These are phyloP conservation scores for Aleiodes leptofemur DNA, from an alignment of 2,888 invertebrate genomes.

Conservation along the genomic window DNA sequence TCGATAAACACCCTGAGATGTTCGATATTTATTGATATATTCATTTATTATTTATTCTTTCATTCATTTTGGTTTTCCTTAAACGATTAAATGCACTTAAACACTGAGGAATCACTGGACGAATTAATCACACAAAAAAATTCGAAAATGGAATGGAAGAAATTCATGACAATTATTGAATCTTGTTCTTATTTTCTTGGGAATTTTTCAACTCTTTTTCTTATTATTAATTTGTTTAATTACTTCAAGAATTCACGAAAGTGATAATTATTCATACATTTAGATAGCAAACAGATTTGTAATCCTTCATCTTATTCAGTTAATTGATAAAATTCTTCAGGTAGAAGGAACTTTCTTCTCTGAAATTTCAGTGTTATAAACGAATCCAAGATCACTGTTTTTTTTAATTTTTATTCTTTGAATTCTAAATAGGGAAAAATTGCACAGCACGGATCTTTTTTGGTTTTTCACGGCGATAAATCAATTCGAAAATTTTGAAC, in stretches of 20 bases:
- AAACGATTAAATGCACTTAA: slow-evolving; percentile 29
- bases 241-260: slow-evolving; percentile 20
- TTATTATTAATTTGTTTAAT: slow-evolving; percentile 3
- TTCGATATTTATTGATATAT: slow-evolving; percentile 17
- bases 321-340: slow-evolving; percentile 11
- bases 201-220: neutral
- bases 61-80: slow-evolving; percentile 22
- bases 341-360: slow-evolving; percentile 9
- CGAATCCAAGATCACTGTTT: neutral
- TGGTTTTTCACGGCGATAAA: too few relatives aligned
- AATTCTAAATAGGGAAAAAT: too few relatives aligned
- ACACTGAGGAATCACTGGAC: slow-evolving; percentile 33
- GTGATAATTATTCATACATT: slow-evolving; percentile 29
- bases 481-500: too few relatives aligned
- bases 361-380: slow-evolving; percentile 7
- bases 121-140: slow-evolving; percentile 34
- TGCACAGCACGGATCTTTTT: too few relatives aligned
- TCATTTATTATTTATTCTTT: neutral
- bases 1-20: slow-evolving; percentile 29
- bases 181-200: slow-evolving; percentile 14
- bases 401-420: neutral
- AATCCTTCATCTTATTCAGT: neutral
- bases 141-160: slow-evolving; percentile 30
- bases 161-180: slow-evolving; percentile 25
- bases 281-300: slow-evolving; percentile 14